Conservation (phyloP, 2,113 vertebrate genomes). For the Hippocampus guttulatus region DNA sequence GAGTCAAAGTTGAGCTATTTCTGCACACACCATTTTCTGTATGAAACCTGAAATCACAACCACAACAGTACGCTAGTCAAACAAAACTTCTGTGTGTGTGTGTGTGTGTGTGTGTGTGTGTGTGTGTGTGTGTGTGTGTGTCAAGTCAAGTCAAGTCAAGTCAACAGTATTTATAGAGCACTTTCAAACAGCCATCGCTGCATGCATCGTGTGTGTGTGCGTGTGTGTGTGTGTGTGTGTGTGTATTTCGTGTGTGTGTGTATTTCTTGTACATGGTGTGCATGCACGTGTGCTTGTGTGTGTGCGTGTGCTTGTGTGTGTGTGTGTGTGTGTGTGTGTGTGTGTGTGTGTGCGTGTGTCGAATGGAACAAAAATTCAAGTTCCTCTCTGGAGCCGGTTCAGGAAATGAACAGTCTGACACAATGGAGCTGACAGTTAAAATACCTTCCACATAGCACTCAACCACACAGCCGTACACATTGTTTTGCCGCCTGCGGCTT, state of each 20-base stretch:
- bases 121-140: slow-evolving; percentile 8
- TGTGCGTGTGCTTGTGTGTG: slow-evolving; percentile 7
- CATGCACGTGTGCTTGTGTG: not conserved
- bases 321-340: slow-evolving; percentile 10
- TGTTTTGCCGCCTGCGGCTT: not conserved
- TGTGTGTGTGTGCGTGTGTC: slow-evolving; percentile 13
- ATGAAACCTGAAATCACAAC: slow-evolving; percentile 25
- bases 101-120: slow-evolving; percentile 11
- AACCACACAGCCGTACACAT: slow-evolving; percentile 13
- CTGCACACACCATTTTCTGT: not conserved
- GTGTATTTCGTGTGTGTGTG: slow-evolving; percentile 1
- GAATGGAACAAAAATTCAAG: slow-evolving; percentile 2
- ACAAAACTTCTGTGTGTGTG: not conserved
- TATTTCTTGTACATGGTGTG: not conserved
- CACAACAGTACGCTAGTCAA: not conserved
- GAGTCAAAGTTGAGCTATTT: slow-evolving; percentile 32
- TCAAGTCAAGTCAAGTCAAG: no score
- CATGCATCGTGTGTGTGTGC: slow-evolving; percentile 8
- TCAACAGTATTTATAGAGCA: no score
- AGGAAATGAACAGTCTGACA: slow-evolving; percentile 47
- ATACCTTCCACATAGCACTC: slow-evolving; percentile 45
- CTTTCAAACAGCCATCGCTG: no score
- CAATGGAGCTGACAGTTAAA: slow-evolving; percentile 40
- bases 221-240: slow-evolving; percentile 11
- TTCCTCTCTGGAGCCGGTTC: slow-evolving; percentile 25